Evolutionary conservation across 2,888 invertebrate genomes (phyloP), one percentile per base, ranked within the genome.

Genomic region (Caenorhabditis sinica): DNA sequence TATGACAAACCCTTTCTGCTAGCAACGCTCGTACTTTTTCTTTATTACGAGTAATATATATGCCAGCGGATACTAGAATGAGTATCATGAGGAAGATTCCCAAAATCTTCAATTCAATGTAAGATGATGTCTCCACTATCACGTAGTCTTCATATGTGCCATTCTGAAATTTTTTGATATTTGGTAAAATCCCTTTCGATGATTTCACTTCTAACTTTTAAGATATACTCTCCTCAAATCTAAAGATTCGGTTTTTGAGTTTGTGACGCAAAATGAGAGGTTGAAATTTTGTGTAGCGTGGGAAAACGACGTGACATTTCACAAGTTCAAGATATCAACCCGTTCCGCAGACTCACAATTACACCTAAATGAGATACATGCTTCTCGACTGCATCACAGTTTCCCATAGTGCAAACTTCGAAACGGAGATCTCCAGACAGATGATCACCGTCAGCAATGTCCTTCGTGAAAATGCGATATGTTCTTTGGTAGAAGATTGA

Each of bases 381-480:
- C n/a, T 80, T 80, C 23, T 80, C 80, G 15, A 80, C 65, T 2
- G 72, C 36, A 28, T 73, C 80, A 49, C 80, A 80, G 28, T 71
- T 56, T 5, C 80, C 72, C 20, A 25, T 30, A 23, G 80, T 80
- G 71, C 80, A 80, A 17, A 73, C 66, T 80, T 80, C 66, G 20
- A 80, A 80, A 13, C 61, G 40, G 13, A 83, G 60, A 63, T 69
- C 60, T 1, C 85, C 85, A 9, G 77, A 71, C 51, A 82, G 23
- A 71, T 82, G 82, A 56, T 85, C 82, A 28, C 74, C 82, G 9
- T 85, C 71, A 9, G 72, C 58, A 49, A 33, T 56, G 49, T 69
- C 82, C 25, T 69, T 74, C n/a, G 77, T 65, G 49, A 79, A 85
- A 17, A 85, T 58, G 3, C 69, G 71, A 69, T 80, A 85, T 13